Evolutionary conservation across 2,113 vertebrate genomes (phyloP).

Genomic region (Mesocricetus auratus): DNA sequence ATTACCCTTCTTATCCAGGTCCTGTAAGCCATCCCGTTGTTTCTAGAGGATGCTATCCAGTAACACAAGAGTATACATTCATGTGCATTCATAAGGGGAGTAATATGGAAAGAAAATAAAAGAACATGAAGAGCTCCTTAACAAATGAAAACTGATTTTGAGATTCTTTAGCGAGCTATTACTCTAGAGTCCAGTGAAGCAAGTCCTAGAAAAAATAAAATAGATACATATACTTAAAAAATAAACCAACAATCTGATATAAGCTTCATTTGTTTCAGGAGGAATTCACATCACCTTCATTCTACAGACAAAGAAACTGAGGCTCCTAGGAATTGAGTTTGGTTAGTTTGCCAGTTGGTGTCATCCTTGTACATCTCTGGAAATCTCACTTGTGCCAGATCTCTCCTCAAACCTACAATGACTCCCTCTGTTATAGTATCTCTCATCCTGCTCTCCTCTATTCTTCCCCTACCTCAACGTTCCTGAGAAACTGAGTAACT

Average conservation of each 20-base stretch:
- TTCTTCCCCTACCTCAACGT: too few relatives aligned
- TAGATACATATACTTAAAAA: not conserved
- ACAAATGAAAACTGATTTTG: conserved; percentile 31
- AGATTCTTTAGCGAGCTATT: not conserved
- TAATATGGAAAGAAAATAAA: not conserved
- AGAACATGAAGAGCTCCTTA: not conserved
- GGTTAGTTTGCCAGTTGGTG: too few relatives aligned
- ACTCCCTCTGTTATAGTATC: too few relatives aligned
- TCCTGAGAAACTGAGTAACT: too few relatives aligned
- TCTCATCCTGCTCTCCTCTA: too few relatives aligned
- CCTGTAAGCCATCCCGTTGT: not conserved
- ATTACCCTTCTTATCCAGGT: not conserved
- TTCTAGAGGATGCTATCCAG: not conserved
- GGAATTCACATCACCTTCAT: not conserved
- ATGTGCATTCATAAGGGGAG: not conserved
- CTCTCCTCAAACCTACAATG: too few relatives aligned
- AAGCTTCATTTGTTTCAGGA: not conserved
- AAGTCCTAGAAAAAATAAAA: conserved; percentile 8
- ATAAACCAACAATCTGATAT: not conserved
- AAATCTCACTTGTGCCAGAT: too few relatives aligned
- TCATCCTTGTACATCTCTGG: too few relatives aligned
- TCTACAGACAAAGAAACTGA: not conserved
- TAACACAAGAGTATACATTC: not conserved
- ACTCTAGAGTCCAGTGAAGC: conserved; percentile 7
- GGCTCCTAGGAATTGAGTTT: not conserved